Evolutionary conservation across 2,113 vertebrate species (phyloP), one percentile per base, ranked within the genome.

Genomic region (Pterocles gutturalis): DNA sequence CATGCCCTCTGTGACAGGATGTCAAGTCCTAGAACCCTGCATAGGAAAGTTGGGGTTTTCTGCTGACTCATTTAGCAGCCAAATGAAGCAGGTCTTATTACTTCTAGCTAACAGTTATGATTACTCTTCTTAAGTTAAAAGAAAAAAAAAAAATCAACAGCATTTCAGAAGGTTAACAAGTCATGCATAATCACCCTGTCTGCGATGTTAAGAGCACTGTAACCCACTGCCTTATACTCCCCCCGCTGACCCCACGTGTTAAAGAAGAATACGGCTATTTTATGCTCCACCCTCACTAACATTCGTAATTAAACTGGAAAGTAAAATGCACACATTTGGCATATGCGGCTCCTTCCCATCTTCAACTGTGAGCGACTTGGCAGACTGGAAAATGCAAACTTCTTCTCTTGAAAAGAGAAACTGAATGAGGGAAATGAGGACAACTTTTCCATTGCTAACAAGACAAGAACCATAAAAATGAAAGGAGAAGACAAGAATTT

Each of bases 21-120:
- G 4, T 94, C 94, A 96, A 90, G 93, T 93, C 69, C 90, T 95
- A 96, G 95, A 95, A 89, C 73, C 53, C 62, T 24, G 54, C 28
- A 38, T 1, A 81, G 36, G 58, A 96, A 89, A 65, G 80, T 61
- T 54, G 49, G 25, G 22, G 19, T 49, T 78, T 94, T 89, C 86
- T 92, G 69, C 77, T 82, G 69, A 76, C 31, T 94, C 65, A 49
- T 71, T 87, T 89, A 89, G 86, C 57, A 95, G 81, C 19, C 61
- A 87, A 92, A 95, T 49, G 61, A 91, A 89, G 66, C 66, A 85
- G 28, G 70, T 70, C 86, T 80, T 53, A 86, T 26, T 71, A 64
- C 10, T 79, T 65, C 55, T 41, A 93, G 72, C 60, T 78, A 84
- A 62, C 38, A 25, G 28, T 48, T 65, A 78, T 12, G 26, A 49